These are phyloP conservation scores for Cremastinae sp. DNA, from an alignment of 2,888 invertebrate species.

Conservation along the genomic window DNA sequence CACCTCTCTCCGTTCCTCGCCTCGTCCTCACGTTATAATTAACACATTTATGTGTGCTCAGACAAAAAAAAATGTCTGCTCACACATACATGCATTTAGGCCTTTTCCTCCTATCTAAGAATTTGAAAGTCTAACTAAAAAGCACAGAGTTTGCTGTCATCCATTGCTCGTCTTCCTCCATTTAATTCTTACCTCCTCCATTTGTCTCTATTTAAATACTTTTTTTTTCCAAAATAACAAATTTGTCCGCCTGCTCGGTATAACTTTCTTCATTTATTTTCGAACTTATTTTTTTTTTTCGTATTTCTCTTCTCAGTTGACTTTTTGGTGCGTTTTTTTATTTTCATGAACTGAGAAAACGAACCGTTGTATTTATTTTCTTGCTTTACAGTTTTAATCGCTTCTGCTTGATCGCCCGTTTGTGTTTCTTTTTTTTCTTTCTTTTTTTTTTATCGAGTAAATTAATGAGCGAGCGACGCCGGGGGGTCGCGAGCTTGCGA, in stretches of 20 bases:
- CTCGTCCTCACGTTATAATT: constrained; percentile 45
- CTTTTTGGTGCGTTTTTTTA: too few relatives aligned
- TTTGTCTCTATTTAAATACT: constrained; percentile 46
- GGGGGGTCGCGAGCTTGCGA: too few relatives aligned
- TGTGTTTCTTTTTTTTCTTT: too few relatives aligned
- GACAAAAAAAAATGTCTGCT: constrained; percentile 14
- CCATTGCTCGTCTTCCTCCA: constrained; percentile 33
- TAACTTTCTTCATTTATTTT: neutral
- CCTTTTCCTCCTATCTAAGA: constrained; percentile 77
- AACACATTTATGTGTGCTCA: constrained; percentile 44
- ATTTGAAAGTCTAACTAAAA: constrained; percentile 76
- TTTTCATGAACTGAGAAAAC: too few relatives aligned
- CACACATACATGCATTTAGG: constrained; percentile 68
- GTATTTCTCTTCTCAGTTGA: too few relatives aligned
- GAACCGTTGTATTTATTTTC: too few relatives aligned
- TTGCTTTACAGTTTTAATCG: too few relatives aligned
- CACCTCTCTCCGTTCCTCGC: constrained; percentile 32
- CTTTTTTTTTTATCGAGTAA: too few relatives aligned
- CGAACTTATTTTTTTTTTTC: neutral
- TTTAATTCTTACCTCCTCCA: constrained; percentile 2
- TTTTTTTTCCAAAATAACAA: neutral
- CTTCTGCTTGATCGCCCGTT: too few relatives aligned
- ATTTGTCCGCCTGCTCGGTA: too few relatives aligned
- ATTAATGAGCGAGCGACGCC: too few relatives aligned
- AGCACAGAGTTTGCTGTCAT: constrained; percentile 67